phyloP scores from a whole-genome alignment of 2,797 vertebrate genomes.

The Protonibea diacanthus region DNA sequence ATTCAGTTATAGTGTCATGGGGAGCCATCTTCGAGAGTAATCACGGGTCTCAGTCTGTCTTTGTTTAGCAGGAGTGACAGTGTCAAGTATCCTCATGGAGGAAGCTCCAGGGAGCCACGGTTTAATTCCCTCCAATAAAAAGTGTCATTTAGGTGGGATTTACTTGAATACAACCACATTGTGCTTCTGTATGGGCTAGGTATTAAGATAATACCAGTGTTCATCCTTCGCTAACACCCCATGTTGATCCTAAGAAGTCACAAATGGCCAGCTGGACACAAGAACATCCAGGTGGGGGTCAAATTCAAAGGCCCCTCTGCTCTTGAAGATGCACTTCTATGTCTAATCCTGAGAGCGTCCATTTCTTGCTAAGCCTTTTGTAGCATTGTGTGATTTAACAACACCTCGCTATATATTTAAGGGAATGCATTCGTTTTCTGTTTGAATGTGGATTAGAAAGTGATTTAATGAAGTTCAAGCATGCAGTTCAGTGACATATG shows the following conservation, averaged over 20 bases:
- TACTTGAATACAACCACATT: conserved; percentile 39
- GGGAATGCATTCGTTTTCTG: conserved; percentile 20
- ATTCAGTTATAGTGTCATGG: conserved; percentile 18
- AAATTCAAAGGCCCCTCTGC: conserved; percentile 51
- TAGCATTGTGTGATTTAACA: conserved; percentile 24
- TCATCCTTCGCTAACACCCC: conserved; percentile 35
- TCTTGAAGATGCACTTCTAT: conserved; percentile 23
- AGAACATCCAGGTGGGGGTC: conserved; percentile 48
- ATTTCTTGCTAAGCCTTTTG: conserved; percentile 26
- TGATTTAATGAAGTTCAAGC: conserved; percentile 57
- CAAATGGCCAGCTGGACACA: conserved; percentile 42
- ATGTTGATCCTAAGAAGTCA: conserved; percentile 42
- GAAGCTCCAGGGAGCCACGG: conserved; percentile 49
- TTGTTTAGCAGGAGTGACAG: conserved; percentile 60
- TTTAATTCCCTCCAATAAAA: conserved; percentile 72
- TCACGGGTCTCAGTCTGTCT: conserved; percentile 53
- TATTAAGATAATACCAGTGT: conserved; percentile 41
- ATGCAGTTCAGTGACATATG: conserved; percentile 50
- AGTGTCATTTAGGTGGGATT: conserved; percentile 42
- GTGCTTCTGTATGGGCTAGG: conserved; percentile 33
- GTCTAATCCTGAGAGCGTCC: background rate
- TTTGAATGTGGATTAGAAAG: conserved; percentile 34
- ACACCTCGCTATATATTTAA: conserved; percentile 22
- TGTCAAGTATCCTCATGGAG: conserved; percentile 67
- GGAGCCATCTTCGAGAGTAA: conserved; percentile 52